Evolutionary conservation across 1,140 invertebrate genomes (phyloP), one percentile per base, ranked within the genome.

Genomic region (Ceratosolen fusciceps): DNA sequence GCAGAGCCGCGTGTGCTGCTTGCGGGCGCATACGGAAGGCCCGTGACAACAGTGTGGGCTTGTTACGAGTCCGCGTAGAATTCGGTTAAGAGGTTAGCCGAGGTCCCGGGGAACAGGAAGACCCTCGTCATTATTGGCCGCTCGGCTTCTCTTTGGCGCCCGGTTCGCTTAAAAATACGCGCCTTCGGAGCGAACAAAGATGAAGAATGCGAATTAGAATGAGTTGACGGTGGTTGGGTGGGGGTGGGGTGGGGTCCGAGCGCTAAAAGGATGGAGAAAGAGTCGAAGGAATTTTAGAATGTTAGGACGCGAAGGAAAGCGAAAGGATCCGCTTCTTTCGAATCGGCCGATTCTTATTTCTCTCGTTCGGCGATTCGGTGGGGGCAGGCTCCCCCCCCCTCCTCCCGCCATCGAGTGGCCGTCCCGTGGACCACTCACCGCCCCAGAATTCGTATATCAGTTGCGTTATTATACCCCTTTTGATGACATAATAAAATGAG

Each of bases 41-140:
- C n/a, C n/a, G n/a, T n/a, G n/a, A n/a, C n/a, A n/a, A 29, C 29
- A 37, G 65, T 65, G 65, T 65, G 26, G 29, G 37, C 24, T 43
- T 39, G 31, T 73, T 73, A 31, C 39, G 26, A 62, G n/a, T 74
- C 39, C 56, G 34, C 4, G 39, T 21, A 39, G 72, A 62, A 60
- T 47, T 74, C 72, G 58, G 56, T 62, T 37, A 67, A 54, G 49
- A 52, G 74, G 52, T 77, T 71, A 71, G 47, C 49, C 16, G 56
- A 34, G 29, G 49, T 7, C 62, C 52, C 34, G 26, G 19, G 37
- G 52, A 70, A 77, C 76, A 71, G 76, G 76, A 78, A 78, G 68
- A 72, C 54, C 67, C 39, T 65, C 70, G 70, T 73, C 43, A 73
- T 73, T 58, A 14, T 58, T 24, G 29, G 62, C n/a, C 60, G 49